Percentiles rank a stretch among this genome's conserved stretches.
These are phyloP conservation scores for Elephas maximus DNA, from an alignment of 2,113 vertebrate genomes.

Conservation along the genomic window DNA sequence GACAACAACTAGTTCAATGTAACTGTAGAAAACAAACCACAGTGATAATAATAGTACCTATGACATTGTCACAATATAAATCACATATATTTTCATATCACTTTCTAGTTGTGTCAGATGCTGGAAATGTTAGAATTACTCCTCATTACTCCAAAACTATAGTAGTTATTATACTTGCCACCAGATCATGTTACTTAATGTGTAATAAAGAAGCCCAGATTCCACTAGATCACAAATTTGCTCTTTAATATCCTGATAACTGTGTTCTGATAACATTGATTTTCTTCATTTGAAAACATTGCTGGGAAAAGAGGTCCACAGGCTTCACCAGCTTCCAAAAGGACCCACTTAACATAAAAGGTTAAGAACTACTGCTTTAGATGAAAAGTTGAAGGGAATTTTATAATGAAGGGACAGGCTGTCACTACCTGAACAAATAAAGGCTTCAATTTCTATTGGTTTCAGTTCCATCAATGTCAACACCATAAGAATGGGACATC, in stretches of 20 bases:
- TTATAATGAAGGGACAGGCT: neutral
- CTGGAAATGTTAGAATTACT: conserved; percentile 1
- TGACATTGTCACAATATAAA: neutral
- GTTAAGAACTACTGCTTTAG: neutral
- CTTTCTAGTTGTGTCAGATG: neutral
- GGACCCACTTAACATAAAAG: neutral
- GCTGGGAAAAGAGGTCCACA: neutral
- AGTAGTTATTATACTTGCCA: neutral
- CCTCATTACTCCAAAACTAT: neutral
- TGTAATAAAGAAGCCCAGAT: neutral
- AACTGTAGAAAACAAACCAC: neutral
- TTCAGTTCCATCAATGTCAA: neutral
- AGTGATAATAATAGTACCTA: neutral
- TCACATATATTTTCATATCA: neutral
- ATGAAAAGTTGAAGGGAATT: neutral
- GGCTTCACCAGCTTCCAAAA: neutral
- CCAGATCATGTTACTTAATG: neutral
- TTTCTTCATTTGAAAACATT: neutral
- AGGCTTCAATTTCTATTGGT: neutral
- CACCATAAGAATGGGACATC: neutral
- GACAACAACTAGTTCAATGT: neutral
- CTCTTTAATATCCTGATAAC: neutral
- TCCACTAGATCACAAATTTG: neutral
- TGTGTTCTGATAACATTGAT: neutral
- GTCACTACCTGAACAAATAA: neutral